Evolutionary conservation across 1,140 invertebrate species (phyloP).

Genomic region (Harlomillsia oculata): DNA sequence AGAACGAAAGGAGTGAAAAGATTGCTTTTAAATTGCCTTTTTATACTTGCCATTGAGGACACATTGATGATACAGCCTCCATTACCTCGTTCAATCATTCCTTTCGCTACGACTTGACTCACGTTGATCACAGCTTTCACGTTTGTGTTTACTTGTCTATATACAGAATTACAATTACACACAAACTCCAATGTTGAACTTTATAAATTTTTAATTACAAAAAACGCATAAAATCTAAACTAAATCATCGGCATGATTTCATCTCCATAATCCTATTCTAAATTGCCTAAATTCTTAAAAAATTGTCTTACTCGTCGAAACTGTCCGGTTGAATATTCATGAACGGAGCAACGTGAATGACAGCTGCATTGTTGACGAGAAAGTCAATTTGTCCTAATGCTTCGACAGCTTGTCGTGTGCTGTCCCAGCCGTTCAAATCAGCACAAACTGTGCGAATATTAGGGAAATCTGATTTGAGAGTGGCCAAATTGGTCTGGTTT

Average conservation of each 20-base stretch:
- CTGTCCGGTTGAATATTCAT: slow-evolving; percentile 53
- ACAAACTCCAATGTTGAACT: slow-evolving; percentile 40
- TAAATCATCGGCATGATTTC: not conserved
- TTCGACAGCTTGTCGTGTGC: slow-evolving; percentile 51
- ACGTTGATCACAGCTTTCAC: slow-evolving; percentile 8
- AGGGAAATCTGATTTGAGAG: slow-evolving; percentile 53
- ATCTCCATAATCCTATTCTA: not conserved
- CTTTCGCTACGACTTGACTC: slow-evolving; percentile 47
- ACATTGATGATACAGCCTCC: slow-evolving; percentile 78
- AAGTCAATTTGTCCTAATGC: slow-evolving; percentile 54
- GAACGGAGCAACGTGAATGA: slow-evolving; percentile 51
- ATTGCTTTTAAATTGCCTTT: not conserved
- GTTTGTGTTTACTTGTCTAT: slow-evolving; percentile 1
- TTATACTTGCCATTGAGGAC: slow-evolving; percentile 1
- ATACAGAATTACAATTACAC: not conserved
- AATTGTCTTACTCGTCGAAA: slow-evolving; percentile 50
- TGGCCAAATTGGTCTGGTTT: slow-evolving; percentile 54
- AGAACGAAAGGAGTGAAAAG: not conserved
- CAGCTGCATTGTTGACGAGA: slow-evolving; percentile 73
- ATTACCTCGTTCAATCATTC: slow-evolving; percentile 60
- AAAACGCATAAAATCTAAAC: not conserved
- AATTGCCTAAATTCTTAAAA: not conserved
- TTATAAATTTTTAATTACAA: not conserved
- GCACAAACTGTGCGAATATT: slow-evolving; percentile 51
- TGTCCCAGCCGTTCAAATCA: slow-evolving; percentile 68